These are phyloP conservation scores for Diorhabda elongata DNA, from an alignment of 1,140 invertebrate species.

Conservation along the genomic window DNA sequence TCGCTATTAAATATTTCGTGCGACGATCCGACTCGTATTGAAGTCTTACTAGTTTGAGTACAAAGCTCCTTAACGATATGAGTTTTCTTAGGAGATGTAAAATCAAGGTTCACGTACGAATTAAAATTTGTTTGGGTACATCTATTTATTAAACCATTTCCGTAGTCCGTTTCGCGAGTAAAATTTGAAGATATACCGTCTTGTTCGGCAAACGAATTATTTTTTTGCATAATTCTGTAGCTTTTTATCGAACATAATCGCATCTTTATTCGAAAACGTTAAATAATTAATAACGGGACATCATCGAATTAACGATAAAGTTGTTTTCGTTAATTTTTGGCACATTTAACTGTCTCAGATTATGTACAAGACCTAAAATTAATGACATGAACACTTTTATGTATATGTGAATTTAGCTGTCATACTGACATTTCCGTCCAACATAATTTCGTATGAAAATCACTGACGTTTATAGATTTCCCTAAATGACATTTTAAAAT, in stretches of 20 bases:
- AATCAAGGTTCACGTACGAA: background rate
- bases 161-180: background rate
- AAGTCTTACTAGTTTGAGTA: slow-evolving; percentile 40
- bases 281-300: too few species aligned
- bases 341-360: background rate
- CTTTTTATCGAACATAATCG: too few species aligned
- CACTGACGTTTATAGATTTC: too few species aligned
- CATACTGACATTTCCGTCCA: background rate
- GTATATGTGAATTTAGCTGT: background rate
- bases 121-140: slow-evolving; percentile 8
- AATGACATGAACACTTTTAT: background rate
- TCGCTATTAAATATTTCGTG: slow-evolving; percentile 1
- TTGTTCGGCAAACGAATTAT: background rate
- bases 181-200: background rate
- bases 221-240: background rate
- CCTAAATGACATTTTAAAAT: too few species aligned
- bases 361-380: background rate
- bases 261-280: too few species aligned
- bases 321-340: background rate
- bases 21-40: slow-evolving; percentile 24
- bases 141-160: background rate
- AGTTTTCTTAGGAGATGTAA: slow-evolving; percentile 6
- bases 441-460: too few species aligned
- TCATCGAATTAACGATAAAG: too few species aligned
- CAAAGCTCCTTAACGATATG: slow-evolving; percentile 16